Conservation (phyloP, 2,113 vertebrate species). For the Cepphus grylle region DNA sequence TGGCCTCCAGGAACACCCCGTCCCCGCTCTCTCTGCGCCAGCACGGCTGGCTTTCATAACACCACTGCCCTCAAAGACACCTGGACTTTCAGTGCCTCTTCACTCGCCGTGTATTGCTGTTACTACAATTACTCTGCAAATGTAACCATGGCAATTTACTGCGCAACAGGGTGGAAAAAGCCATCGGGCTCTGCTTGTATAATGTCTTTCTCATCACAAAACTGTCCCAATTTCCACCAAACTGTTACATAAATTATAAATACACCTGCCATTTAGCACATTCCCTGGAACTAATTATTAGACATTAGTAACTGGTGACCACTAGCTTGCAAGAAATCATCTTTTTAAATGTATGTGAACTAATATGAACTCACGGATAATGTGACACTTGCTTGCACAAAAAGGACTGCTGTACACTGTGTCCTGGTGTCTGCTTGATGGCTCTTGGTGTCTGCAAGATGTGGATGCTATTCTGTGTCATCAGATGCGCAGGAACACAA, state of each 20-base stretch:
- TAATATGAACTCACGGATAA: background rate
- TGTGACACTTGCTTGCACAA: background rate
- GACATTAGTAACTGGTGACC: background rate
- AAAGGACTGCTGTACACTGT: background rate
- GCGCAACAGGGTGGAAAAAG: background rate
- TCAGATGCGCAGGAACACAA: background rate
- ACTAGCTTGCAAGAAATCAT: background rate
- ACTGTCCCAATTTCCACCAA: slow-evolving; percentile 6
- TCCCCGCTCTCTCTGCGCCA: background rate
- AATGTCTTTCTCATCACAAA: background rate
- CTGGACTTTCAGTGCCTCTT: background rate
- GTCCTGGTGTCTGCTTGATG: background rate
- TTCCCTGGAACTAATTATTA: slow-evolving; percentile 19
- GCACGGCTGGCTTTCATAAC: accelerated
- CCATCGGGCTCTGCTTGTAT: background rate
- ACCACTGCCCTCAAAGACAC: background rate
- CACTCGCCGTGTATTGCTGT: background rate
- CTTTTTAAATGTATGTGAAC: background rate
- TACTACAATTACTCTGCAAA: background rate
- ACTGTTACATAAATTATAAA: background rate
- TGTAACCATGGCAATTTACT: background rate
- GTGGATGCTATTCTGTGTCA: background rate
- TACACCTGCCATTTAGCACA: background rate
- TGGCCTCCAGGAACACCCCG: accelerated
- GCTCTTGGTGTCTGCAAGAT: background rate